Percentiles rank a stretch among this genome's conserved stretches.
Conservation (phyloP, 53 echinoderm and acorn worm genomes). For the Stichopus horrens region DNA sequence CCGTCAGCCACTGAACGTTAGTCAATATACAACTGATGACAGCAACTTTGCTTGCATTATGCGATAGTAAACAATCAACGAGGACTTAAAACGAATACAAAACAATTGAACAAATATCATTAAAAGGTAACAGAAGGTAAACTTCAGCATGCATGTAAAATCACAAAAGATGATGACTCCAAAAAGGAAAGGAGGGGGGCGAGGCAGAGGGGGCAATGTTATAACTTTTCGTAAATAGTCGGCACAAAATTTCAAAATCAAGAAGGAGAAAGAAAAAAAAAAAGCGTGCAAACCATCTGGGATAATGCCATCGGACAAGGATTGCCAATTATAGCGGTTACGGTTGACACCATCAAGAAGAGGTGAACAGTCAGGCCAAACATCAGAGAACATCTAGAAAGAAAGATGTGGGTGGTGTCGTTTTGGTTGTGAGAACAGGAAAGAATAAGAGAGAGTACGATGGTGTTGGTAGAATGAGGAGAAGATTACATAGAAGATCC, state of each 20-base stretch:
- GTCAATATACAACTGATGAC: too few species aligned
- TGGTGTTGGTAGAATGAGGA: background rate
- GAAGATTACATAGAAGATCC: background rate
- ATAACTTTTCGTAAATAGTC: background rate
- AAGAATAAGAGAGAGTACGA: conserved; percentile 36
- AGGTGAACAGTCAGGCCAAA: conserved; percentile 84
- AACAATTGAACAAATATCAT: too few species aligned
- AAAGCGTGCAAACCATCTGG: conserved; percentile 81
- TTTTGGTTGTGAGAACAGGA: conserved; percentile 22
- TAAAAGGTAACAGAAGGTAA: too few species aligned
- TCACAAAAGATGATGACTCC: background rate
- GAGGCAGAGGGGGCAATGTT: too few species aligned
- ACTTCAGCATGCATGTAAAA: background rate
- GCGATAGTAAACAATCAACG: too few species aligned
- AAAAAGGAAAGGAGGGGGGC: background rate
- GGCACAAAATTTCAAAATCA: background rate
- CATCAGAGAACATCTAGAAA: conserved; percentile 77
- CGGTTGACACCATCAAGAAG: conserved; percentile 77
- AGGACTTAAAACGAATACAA: too few species aligned
- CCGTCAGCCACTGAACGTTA: too few species aligned
- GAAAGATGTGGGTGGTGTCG: background rate
- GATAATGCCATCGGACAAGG: conserved; percentile 80
- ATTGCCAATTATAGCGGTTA: conserved; percentile 97
- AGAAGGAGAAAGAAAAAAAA: conserved; percentile 35
- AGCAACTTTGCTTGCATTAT: too few species aligned